These are phyloP conservation scores for Lethocerus indicus DNA, from an alignment of 1,140 invertebrate genomes.

Conservation along the genomic window DNA sequence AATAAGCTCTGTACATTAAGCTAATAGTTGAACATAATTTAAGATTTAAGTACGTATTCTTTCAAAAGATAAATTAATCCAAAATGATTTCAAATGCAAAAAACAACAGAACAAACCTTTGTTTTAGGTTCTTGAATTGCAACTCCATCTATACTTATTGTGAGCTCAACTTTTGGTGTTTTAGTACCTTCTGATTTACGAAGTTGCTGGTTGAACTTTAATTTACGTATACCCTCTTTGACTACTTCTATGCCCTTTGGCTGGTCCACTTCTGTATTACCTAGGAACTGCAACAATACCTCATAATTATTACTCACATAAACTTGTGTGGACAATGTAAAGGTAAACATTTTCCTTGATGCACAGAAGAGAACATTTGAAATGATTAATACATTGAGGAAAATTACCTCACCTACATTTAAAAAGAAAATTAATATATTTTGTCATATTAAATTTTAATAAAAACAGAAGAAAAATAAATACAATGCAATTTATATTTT, in stretches of 20 bases:
- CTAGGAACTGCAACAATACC: slow-evolving; percentile 59
- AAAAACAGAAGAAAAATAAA: too few species aligned
- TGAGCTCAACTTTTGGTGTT: slow-evolving; percentile 84
- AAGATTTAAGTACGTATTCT: too few species aligned
- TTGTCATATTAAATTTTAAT: too few species aligned
- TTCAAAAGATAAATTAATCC: too few species aligned
- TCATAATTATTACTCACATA: not conserved
- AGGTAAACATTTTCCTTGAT: not conserved
- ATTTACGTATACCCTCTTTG: slow-evolving; percentile 85
- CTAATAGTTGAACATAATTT: too few species aligned
- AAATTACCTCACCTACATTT: too few species aligned
- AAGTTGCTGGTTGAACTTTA: slow-evolving; percentile 87
- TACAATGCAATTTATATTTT: too few species aligned
- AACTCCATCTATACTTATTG: slow-evolving; percentile 88
- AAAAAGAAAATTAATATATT: too few species aligned
- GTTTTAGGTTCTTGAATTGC: slow-evolving; percentile 71
- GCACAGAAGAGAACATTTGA: not conserved
- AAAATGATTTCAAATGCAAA: not conserved
- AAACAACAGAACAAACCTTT: slow-evolving; percentile 27
- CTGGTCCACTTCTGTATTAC: slow-evolving; percentile 81
- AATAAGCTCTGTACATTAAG: too few species aligned
- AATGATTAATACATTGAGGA: not conserved
- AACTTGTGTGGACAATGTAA: not conserved
- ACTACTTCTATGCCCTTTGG: slow-evolving; percentile 94
- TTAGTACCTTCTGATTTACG: slow-evolving; percentile 84